Conservation (phyloP, 2,888 invertebrate species). For the Chesias legatella region DNA sequence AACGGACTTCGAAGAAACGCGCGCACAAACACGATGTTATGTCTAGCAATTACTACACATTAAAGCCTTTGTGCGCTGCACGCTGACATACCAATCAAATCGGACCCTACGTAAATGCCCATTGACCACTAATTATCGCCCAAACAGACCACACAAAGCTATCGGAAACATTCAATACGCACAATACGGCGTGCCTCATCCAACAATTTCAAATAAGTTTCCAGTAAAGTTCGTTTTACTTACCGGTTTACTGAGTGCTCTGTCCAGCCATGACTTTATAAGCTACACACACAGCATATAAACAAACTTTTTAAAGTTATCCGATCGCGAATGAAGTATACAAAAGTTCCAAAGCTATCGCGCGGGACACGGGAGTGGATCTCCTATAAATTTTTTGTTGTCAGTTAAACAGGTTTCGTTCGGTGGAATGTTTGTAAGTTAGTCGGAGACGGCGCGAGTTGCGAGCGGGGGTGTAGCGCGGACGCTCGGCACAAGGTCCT, state of each 20-base stretch:
- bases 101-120: constrained; percentile 5
- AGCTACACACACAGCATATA: constrained; percentile 53
- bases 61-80: constrained; percentile 29
- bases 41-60: constrained; percentile 15
- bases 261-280: constrained; percentile 60
- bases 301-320: constrained; percentile 66
- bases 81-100: constrained; percentile 19
- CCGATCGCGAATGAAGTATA: constrained; percentile 38
- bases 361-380: constrained; percentile 40
- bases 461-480: constrained; percentile 44
- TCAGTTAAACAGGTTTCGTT: constrained; percentile 55
- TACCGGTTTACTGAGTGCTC: constrained; percentile 72
- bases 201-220: constrained; percentile 43
- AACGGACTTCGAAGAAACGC: constrained; percentile 54
- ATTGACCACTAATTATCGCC: constrained; percentile 31
- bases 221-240: constrained; percentile 66
- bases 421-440: constrained; percentile 65
- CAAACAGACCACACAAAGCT: constrained; percentile 23
- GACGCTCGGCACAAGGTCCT: constrained; percentile 54
- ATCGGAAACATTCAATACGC: constrained; percentile 18
- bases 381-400: constrained; percentile 44
- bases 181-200: constrained; percentile 18
- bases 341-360: constrained; percentile 36
- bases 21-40: constrained; percentile 46
- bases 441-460: constrained; percentile 45